Conservation (phyloP, 92 coral and sea anemone genomes). For the Zoanthus sociatus region DNA sequence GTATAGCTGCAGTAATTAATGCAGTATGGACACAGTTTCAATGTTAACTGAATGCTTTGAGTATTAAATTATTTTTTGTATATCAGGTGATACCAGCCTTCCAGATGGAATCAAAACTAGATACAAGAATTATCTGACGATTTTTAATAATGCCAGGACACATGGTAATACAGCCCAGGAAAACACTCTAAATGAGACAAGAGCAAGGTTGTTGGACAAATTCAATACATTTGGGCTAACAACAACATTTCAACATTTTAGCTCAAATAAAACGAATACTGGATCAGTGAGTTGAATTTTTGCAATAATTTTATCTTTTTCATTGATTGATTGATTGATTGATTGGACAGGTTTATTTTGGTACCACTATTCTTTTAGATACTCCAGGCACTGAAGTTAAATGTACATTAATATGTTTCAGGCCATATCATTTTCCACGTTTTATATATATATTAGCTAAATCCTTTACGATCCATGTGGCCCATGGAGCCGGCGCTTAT, state of each 20-base stretch:
- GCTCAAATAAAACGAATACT: slow-evolving; percentile 61
- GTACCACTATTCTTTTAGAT: neutral
- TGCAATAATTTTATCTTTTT: neutral
- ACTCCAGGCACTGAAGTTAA: too few relatives aligned
- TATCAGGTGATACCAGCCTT: slow-evolving; percentile 9
- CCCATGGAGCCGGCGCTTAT: too few relatives aligned
- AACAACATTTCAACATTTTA: slow-evolving; percentile 57
- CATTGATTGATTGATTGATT: neutral
- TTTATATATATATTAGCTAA: too few relatives aligned
- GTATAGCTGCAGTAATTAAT: too few relatives aligned
- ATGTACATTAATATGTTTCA: too few relatives aligned
- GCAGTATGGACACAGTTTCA: too few relatives aligned
- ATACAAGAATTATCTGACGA: slow-evolving; percentile 40
- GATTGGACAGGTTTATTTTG: too few relatives aligned
- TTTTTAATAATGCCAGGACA: slow-evolving; percentile 62
- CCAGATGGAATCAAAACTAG: slow-evolving; percentile 53
- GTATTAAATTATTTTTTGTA: too few relatives aligned
- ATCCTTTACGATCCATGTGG: too few relatives aligned
- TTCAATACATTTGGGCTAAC: slow-evolving; percentile 62
- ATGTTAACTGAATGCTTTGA: too few relatives aligned
- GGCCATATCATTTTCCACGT: too few relatives aligned
- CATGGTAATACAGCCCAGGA: slow-evolving; percentile 21
- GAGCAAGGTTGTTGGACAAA: slow-evolving; percentile 51
- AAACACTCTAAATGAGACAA: slow-evolving; percentile 47
- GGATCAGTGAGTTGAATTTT: slow-evolving; percentile 51